Conservation (phyloP, 37 sponge, comb jelly and placozoan species). For the Chondrosia reniformis region DNA sequence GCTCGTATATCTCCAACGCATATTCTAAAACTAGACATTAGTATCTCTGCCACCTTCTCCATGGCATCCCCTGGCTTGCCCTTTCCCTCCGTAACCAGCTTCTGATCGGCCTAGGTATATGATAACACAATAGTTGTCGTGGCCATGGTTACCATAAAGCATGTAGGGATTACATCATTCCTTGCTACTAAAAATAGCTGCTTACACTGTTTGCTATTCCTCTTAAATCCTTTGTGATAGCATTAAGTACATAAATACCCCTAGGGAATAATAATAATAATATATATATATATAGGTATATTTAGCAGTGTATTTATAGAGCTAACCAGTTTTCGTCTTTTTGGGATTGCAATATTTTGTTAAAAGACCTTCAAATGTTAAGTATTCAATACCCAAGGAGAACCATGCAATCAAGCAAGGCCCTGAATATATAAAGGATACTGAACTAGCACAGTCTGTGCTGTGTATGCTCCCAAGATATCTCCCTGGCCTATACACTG, state of each 20-base stretch:
- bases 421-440: conserved; percentile 35
- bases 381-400: neutral
- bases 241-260: conserved; percentile 43
- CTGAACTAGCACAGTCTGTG: conserved; percentile 63
- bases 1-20: conserved; percentile 86
- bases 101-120: conserved; percentile 37
- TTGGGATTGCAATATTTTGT: conserved; percentile 60
- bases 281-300: too few species aligned
- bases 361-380: conserved; percentile 50
- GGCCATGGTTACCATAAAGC: neutral
- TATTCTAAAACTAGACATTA: conserved; percentile 88
- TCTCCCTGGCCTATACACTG: conserved; percentile 21
- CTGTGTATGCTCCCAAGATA: conserved; percentile 34
- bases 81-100: conserved; percentile 11
- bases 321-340: conserved; percentile 85
- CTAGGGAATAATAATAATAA: neutral
- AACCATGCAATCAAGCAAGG: neutral
- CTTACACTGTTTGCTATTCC: conserved; percentile 32
- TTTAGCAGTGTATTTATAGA: neutral
- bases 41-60: conserved; percentile 85
- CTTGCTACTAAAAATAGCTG: neutral
- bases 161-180: neutral
- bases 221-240: conserved; percentile 47
- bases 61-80: conserved; percentile 63
- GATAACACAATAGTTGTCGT: neutral